A percentile compares a stretch with the other conserved stretches of the same genome.
These are phyloP conservation scores for Bradypodion pumilum DNA, from an alignment of 2,797 vertebrate genomes.

Conservation along the genomic window DNA sequence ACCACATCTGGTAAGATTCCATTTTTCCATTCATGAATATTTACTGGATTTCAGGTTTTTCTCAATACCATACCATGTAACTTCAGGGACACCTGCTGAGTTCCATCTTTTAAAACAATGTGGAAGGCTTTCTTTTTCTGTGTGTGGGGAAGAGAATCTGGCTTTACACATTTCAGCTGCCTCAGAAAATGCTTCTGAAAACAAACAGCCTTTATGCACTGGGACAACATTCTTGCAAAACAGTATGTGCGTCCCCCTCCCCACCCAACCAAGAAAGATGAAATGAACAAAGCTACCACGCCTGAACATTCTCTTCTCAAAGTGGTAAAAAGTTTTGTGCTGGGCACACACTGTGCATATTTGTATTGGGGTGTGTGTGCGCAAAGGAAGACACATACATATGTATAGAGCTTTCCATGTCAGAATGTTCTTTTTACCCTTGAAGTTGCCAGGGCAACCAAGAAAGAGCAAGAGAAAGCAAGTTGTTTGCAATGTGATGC, in stretches of 20 bases:
- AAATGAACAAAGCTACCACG: background rate
- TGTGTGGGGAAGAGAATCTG: slow-evolving; percentile 11
- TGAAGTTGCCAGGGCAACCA: slow-evolving; percentile 51
- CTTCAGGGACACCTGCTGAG: slow-evolving; percentile 12
- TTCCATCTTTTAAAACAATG: slow-evolving; percentile 17
- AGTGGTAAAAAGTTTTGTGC: slow-evolving; percentile 46
- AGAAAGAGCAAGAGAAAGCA: slow-evolving; percentile 37
- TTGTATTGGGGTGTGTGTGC: background rate
- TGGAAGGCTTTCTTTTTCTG: slow-evolving; percentile 3
- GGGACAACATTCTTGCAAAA: background rate
- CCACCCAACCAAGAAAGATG: background rate
- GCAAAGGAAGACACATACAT: background rate
- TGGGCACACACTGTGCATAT: slow-evolving; percentile 23
- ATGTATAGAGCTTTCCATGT: slow-evolving; percentile 56
- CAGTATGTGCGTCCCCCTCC: background rate
- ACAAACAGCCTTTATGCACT: slow-evolving; percentile 6
- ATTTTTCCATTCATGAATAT: slow-evolving; percentile 1
- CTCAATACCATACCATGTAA: background rate
- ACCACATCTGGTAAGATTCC: background rate
- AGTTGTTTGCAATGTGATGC: slow-evolving; percentile 35
- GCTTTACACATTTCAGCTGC: slow-evolving; percentile 23
- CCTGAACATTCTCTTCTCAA: slow-evolving; percentile 52
- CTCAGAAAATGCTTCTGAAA: slow-evolving; percentile 10
- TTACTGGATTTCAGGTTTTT: background rate
- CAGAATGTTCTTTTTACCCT: slow-evolving; percentile 64